Evolutionary conservation across 2,888 invertebrate species (phyloP), one percentile per base, ranked within the genome.

Genomic region (Minunthozetes semirufus): DNA sequence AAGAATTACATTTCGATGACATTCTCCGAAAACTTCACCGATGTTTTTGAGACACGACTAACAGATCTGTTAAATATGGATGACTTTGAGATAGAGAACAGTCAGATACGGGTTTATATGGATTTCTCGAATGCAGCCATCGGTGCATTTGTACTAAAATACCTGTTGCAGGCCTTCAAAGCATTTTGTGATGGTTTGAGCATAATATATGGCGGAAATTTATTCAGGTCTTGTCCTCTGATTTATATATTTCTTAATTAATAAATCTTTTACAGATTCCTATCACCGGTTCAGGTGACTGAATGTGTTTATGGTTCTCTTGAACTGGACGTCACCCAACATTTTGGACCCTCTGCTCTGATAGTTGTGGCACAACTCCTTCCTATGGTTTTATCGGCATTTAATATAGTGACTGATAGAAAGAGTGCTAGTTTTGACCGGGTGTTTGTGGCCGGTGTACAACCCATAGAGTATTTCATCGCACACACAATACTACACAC

Each of bases 341-440:
- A 95, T 84, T 94, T 95, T 75, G 94, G 95, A 17, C 94, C 94
- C 61, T 95, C 95, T 79, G 93, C 95, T 77, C 94, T 95, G 80
- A 85, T 94, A 79, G 46, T 68, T 0, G 25, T 95, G 84, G 94
- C 94, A 2, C 95, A 94, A 87, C 95, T 95, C 88, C 87, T 95
- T 86, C 94, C 95, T 72, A 94, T 94, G 17, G 95, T 94, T 0
- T 84, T 95, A 78, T 95, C 95, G 1, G 94, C 94, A 0, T 91
- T 94, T 0, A 92, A 92, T 1, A 86, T 94, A 78, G 93, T 93
- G 80, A 92, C 93, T 81, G 93, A 94, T 82, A 87, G 93, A 80
- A 93, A 90, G 86, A 93, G 93, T 81, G 93, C 95, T 3, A 86
- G 94, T 53, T 84, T 95, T 80, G 94, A 95, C 85, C 86, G 95